These are phyloP conservation scores for Tetropium fuscum DNA, from an alignment of 2,888 invertebrate genomes.

Conservation along the genomic window DNA sequence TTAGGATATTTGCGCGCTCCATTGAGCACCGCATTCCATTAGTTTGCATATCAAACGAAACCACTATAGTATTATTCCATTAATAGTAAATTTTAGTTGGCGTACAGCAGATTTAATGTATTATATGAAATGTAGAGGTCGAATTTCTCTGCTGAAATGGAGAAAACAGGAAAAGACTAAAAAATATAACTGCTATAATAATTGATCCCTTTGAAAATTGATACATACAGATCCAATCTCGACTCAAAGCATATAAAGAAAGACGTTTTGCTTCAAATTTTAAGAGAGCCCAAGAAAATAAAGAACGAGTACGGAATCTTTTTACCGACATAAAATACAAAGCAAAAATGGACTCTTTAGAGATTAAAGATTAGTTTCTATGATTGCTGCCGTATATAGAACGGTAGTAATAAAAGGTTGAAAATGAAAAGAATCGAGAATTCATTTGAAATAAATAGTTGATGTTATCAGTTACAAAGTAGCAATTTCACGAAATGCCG, in stretches of 20 bases:
- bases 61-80: too few species aligned
- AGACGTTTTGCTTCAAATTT: constrained; percentile 11
- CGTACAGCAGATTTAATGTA: too few species aligned
- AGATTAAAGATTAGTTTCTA: constrained; percentile 61
- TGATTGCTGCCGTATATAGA: constrained; percentile 48
- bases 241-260: constrained; percentile 10
- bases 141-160: background rate
- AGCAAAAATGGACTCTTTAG: constrained; percentile 41
- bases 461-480: constrained; percentile 62
- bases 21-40: too few species aligned
- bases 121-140: background rate
- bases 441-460: constrained; percentile 61
- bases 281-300: constrained; percentile 18
- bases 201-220: constrained; percentile 40
- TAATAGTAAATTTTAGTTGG: too few species aligned
- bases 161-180: background rate
- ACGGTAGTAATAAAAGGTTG: constrained; percentile 33
- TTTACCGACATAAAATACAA: constrained; percentile 40
- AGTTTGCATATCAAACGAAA: too few species aligned
- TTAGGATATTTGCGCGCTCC: too few species aligned
- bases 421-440: constrained; percentile 49
- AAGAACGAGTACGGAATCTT: constrained; percentile 19
- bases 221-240: constrained; percentile 41
- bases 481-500: constrained; percentile 60
- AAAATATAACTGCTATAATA: constrained; percentile 11